phyloP scores from a whole-genome alignment of 2,797 vertebrate species.

The Spondyliosoma cantharus region DNA sequence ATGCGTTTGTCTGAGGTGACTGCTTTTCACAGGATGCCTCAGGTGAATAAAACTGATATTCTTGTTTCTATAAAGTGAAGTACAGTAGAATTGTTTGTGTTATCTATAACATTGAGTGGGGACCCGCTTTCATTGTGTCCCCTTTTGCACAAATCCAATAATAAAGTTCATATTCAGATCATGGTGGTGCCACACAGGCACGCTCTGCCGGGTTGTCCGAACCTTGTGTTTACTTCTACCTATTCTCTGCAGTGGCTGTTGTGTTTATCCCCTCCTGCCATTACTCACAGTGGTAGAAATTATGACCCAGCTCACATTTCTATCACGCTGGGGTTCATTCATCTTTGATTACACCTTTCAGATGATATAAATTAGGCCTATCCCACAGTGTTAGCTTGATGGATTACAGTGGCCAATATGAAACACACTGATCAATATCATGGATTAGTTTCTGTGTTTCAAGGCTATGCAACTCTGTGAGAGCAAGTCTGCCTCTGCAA shows the following conservation, averaged over 20 bases:
- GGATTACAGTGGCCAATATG: constrained; percentile 80
- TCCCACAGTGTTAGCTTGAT: constrained; percentile 81
- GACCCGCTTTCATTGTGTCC: constrained; percentile 3
- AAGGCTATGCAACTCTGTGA: constrained; percentile 72
- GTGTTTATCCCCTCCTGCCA: constrained; percentile 70
- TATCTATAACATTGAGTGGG: neutral
- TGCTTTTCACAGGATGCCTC: neutral
- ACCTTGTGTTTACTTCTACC: constrained; percentile 47
- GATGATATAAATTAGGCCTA: constrained; percentile 85
- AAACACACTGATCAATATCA: constrained; percentile 85
- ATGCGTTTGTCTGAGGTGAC: constrained; percentile 6
- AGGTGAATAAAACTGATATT: constrained; percentile 1
- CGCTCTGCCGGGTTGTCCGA: constrained; percentile 9
- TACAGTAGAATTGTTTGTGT: neutral
- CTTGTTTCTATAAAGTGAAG: neutral
- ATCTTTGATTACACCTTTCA: constrained; percentile 87
- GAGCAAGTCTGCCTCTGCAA: constrained; percentile 48
- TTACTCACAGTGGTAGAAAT: constrained; percentile 81
- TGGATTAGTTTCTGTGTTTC: constrained; percentile 82
- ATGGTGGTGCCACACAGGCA: neutral
- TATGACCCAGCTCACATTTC: constrained; percentile 82
- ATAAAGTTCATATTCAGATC: constrained; percentile 3
- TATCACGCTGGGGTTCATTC: constrained; percentile 82
- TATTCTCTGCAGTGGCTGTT: constrained; percentile 53
- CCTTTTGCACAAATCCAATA: neutral